Evolutionary conservation across 2,888 invertebrate genomes (phyloP).

Genomic region (Microctonus hyperodae): DNA sequence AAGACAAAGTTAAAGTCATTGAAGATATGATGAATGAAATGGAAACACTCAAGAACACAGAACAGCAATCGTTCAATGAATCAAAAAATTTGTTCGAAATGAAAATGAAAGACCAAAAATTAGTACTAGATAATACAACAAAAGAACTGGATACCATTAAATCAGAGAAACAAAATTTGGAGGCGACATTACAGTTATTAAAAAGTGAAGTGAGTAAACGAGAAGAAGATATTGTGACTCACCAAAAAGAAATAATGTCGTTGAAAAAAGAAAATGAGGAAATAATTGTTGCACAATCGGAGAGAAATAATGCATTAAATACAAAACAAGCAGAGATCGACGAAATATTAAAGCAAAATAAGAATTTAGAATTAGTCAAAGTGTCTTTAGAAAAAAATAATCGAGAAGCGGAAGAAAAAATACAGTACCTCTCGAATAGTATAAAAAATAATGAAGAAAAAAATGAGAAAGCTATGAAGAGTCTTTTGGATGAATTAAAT

Average conservation of each 20-base stretch:
- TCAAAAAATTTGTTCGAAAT: constrained; percentile 21
- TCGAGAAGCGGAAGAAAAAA: constrained; percentile 57
- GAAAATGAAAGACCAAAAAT: constrained; percentile 23
- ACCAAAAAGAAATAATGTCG: constrained; percentile 49
- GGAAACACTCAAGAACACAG: constrained; percentile 61
- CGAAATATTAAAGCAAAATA: constrained; percentile 45
- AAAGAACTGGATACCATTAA: background rate
- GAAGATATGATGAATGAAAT: constrained; percentile 64
- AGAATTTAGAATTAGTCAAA: constrained; percentile 58
- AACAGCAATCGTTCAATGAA: constrained; percentile 46
- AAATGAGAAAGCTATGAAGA: constrained; percentile 45
- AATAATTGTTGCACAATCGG: constrained; percentile 46
- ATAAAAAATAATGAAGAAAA: constrained; percentile 49
- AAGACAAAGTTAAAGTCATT: constrained; percentile 55
- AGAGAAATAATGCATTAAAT: constrained; percentile 49
- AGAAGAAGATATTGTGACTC: constrained; percentile 44
- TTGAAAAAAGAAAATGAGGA: constrained; percentile 65
- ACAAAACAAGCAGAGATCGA: constrained; percentile 46
- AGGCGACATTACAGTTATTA: constrained; percentile 1
- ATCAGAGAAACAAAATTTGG: background rate
- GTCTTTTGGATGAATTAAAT: constrained; percentile 51
- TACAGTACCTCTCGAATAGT: constrained; percentile 42
- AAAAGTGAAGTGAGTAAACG: constrained; percentile 55
- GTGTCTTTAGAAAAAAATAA: constrained; percentile 65
- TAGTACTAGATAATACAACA: constrained; percentile 7